Base-by-base conservation (phyloP, 1,140 invertebrate species). In the Neomicropteryx cornuta region DNA sequence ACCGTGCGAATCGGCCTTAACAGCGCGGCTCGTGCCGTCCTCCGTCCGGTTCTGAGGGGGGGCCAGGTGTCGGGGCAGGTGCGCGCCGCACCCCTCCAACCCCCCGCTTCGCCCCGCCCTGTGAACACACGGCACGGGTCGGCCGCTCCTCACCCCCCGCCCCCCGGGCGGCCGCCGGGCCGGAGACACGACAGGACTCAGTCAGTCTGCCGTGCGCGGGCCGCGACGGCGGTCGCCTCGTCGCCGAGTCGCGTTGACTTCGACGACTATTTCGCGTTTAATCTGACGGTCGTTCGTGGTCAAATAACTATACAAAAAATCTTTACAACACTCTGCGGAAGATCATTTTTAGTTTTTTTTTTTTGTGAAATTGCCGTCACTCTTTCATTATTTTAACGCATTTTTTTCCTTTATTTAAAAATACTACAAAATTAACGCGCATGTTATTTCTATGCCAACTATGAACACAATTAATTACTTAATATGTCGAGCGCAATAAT, bases 31-130 rank as follows among this genome's bases (percentile, higher is more conserved):
- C 19, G 5, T 14, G 21, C 24, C n/a, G 4, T 24, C 18, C 21
- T 24, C 21, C 19, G 16, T 18, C 18, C 27, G 21, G 22, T 18
- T 13, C 39, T 45, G 36, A 33, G 41, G 33, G 37, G 28, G 38
- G 33, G n/a, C n/a, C n/a, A 36, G 36, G 41, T 40, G 24, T 8
- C 32, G 28, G 33, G 34, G 36, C 27, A 43, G 34, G 41, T 34
- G 38, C 14, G 42, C 21, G 38, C 38, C 45, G 45, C 46, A 32
- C 41, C 39, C 50, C 52, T 46, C 48, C 45, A 46, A 39, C 44
- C 40, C 23, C 38, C 38, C 20, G 35, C 20, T 36, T 31, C 39
- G 42, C 42, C 44, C 42, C 46, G 59, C 53, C 56, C 51, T 56
- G 51, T 58, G 47, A 52, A 52, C 60, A 29, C 36, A 39, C 46